These are phyloP conservation scores for Artibeus jamaicensis DNA, from an alignment of 2,797 vertebrate species.

Conservation along the genomic window DNA sequence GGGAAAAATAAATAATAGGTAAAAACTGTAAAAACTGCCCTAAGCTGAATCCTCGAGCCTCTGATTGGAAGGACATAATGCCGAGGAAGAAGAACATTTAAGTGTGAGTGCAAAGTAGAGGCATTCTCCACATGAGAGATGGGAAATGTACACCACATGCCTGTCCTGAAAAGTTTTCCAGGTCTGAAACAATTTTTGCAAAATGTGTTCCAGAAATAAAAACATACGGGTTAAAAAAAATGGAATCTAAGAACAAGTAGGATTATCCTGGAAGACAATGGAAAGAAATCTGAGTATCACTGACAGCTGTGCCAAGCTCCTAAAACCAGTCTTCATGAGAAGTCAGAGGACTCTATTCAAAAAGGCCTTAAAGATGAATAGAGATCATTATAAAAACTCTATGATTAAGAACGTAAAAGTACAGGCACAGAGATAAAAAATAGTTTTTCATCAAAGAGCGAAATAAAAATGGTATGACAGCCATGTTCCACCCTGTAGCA, in stretches of 20 bases:
- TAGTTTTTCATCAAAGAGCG: background rate
- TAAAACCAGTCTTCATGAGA: background rate
- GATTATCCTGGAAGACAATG: background rate
- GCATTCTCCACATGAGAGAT: background rate
- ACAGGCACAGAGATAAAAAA: background rate
- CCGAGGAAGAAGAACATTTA: background rate
- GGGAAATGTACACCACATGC: background rate
- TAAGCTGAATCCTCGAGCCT: background rate
- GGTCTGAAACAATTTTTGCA: constrained; percentile 26
- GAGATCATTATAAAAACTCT: background rate
- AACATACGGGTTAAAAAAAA: background rate
- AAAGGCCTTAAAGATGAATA: background rate
- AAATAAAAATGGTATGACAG: background rate
- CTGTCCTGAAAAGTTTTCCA: background rate
- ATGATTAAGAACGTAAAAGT: background rate
- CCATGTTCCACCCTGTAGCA: background rate
- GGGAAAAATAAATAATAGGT: background rate
- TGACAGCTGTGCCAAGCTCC: background rate
- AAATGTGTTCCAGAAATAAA: constrained; percentile 40
- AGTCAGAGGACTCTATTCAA: background rate
- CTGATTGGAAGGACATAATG: background rate
- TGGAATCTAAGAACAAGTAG: background rate
- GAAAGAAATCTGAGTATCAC: background rate
- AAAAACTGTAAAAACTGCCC: background rate
- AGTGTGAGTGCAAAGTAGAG: background rate